Base-by-base conservation (phyloP, 1,140 invertebrate genomes). In the Drosophila sulfurigaster region DNA sequence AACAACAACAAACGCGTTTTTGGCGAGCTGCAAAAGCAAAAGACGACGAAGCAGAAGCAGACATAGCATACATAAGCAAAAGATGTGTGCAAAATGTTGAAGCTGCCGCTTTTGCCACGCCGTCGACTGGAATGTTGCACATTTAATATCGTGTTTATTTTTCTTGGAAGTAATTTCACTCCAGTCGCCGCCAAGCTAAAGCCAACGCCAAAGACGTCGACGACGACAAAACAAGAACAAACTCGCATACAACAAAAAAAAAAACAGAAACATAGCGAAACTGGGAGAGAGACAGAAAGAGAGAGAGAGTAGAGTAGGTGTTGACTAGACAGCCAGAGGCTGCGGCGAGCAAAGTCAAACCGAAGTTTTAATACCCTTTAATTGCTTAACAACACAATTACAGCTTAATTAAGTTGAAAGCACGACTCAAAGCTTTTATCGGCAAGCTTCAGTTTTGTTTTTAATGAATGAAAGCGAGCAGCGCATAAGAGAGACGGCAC, bases 131-230 rank as follows among this genome's bases (percentile, higher is more conserved):
- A 87, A 87, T 87, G 82, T 87, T 87, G 82, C 82, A 87, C 82
- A 87, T 88, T 87, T 87, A 87, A 87, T 87, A 87, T 87, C 82
- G 83, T 87, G 76, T 88, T 87, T 87, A 87, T 87, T 79, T 88
- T 87, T 87, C 82, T 87, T 87, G 82, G 83, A 87, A 87, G 83
- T 82, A 87, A 87, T 87, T 87, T 87, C 82, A 87, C 72, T 87
- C 82, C 82, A 74, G 68, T 58, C 69, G 51, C 32, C 41, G 64
- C 49, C 20, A 48, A 30, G 20, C 15, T 25, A 11, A 43, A 43
- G 41, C 41, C 16, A 32, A 48, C n/a, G 32, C 58, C 49, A 30
- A 28, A 54, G 62, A n/a, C 48, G 46, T 7, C 41, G 63, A 11
- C 73, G 41, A 32, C 56, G 38, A n/a, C 62, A 76, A 59, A 57